Evolutionary conservation across 2,888 invertebrate species (phyloP), one percentile per base, ranked within the genome.

Genomic region (Tromatobia lineatoria): DNA sequence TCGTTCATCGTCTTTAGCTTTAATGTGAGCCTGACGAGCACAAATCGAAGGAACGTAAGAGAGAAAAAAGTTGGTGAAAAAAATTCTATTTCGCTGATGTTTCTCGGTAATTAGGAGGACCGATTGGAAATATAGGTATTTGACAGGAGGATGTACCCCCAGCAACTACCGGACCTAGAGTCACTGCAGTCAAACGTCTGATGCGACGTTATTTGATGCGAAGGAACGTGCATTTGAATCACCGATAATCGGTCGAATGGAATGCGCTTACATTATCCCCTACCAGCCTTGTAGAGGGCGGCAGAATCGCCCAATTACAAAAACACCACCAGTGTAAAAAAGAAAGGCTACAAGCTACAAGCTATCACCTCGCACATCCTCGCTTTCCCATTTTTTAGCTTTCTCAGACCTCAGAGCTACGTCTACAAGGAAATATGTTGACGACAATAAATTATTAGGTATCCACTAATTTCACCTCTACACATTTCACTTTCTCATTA

Each of bases 111-210:
- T 85, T 86, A 82, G 83, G 79, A 79, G 71, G 76, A 76, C 77
- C 75, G 85, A 85, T 82, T 70, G 74, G 20, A 83, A 78, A 76
- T 67, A 71, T 77, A 82, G 80, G 54, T 80, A 82, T 86, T 86
- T 86, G 86, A 86, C 85, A 86, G 86, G 80, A 86, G 85, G 81
- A 85, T 83, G 81, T 78, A 71, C 73, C 59, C 61, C 77, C 82
- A 80, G 77, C 80, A 77, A 83, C 83, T 80, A 80, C 80, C 80
- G 83, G 83, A 83, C 69, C 73, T 77, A 47, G 50, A 67, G 83
- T 83, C 59, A 69, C 4, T 38, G 23, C 20, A 80, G 83, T 18
- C 15, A 2, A 61, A 25, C 45, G 80, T n/a, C 77, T 73, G 23
- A 18, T 10, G 3, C 25, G 45, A 80, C 83, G 83, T 77, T 8